Base-by-base conservation (phyloP, 2,797 vertebrate species). In the Cryptoblepharus egeriae region DNA sequence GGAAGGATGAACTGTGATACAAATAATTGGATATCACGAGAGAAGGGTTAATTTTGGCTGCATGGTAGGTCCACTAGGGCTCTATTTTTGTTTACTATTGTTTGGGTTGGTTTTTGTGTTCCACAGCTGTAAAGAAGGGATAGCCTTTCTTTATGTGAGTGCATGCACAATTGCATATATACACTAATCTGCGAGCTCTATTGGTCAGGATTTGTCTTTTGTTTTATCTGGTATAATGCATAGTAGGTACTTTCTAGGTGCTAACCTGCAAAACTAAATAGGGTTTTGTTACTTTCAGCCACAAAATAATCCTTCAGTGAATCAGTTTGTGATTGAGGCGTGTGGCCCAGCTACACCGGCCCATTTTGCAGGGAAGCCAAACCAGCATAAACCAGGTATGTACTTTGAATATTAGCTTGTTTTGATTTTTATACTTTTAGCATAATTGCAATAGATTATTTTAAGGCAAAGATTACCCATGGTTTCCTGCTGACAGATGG, bases 231-330 rank as follows among this genome's bases (percentile, higher is more conserved):
- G 0, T 12, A 12, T 52, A 80, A 49, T 30, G 20, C 24, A 67
- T 6, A 45, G 28, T 73, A 49, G 45, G 42, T 28, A 18, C 49
- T 42, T 28, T n/a, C 32, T 70, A 15, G 26, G 35, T 20, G n/a
- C 9, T 42, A 72, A 64, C 72, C 85, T 80, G 70, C 88, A 55
- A 67, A 16, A 76, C 49, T 65, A 60, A 86, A 70, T 60, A 0
- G 71, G 45, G 1, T 64, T 82, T 80, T 90, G 79, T 93, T 92
- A 87, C 82, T 93, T 94, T 90, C 92, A 95, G 93, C 93, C 93
- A 89, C 93, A 95, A 95, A 95, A 89, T 80, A 94, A 86, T 88
- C 87, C 85, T 94, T 90, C 90, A 86, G 89, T 93, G 89, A 95
- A 94, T 92, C 93, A 87, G 83, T 86, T 88, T 90, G 95, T 92